Evolutionary conservation across 2,888 invertebrate genomes (phyloP).

Genomic region (Heliconius charithonia): DNA sequence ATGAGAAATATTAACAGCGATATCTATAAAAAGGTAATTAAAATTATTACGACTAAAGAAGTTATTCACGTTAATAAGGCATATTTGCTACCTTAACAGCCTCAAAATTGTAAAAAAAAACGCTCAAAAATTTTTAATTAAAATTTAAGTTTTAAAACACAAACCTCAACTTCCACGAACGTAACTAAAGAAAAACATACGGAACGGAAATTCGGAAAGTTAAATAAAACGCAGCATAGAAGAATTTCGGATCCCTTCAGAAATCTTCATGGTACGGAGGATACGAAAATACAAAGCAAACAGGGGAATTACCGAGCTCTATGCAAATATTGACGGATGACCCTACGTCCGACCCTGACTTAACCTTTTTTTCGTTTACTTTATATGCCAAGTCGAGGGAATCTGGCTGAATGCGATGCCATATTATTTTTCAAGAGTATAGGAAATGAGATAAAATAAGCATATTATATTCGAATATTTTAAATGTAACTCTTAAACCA

Average conservation of each 20-base stretch:
- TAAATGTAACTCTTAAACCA: background rate
- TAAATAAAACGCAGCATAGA: slow-evolving; percentile 33
- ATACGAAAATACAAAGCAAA: slow-evolving; percentile 59
- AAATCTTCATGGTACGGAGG: slow-evolving; percentile 46
- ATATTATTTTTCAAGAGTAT: slow-evolving; percentile 33
- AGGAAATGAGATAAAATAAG: slow-evolving; percentile 23
- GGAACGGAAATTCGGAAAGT: slow-evolving; percentile 14
- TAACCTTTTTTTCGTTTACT: slow-evolving; percentile 56
- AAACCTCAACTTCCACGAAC: slow-evolving; percentile 23
- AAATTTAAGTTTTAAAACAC: slow-evolving; percentile 17
- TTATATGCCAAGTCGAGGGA: slow-evolving; percentile 48
- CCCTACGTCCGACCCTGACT: slow-evolving; percentile 51
- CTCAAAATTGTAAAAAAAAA: slow-evolving; percentile 18
- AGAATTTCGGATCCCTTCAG: slow-evolving; percentile 30
- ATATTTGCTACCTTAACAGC: background rate
- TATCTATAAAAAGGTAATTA: too few species aligned
- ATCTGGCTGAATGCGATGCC: slow-evolving; percentile 47
- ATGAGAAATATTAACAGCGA: too few species aligned
- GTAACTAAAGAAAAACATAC: slow-evolving; percentile 24
- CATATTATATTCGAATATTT: slow-evolving; percentile 9
- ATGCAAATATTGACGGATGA: slow-evolving; percentile 66
- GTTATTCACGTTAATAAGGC: too few species aligned
- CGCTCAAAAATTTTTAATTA: slow-evolving; percentile 1
- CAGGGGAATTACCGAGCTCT: slow-evolving; percentile 60
- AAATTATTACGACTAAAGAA: too few species aligned